Evolutionary conservation across 2,888 invertebrate genomes (phyloP).

Genomic region (Therioaphis trifolii): DNA sequence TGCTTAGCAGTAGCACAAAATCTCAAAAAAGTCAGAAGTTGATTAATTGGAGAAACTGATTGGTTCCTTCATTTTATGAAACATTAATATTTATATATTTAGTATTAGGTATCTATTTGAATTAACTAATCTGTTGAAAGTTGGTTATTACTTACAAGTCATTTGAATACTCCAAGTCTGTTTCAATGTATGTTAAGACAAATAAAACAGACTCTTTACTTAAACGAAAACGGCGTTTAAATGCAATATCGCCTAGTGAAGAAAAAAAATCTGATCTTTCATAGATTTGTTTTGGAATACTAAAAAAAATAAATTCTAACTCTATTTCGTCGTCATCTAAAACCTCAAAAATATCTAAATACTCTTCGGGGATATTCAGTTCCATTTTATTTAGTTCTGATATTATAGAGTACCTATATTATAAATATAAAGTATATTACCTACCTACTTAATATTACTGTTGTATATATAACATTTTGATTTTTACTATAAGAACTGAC

Average conservation of each 20-base stretch:
- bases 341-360: neutral
- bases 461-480: no score
- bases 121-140: constrained; percentile 20
- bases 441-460: no score
- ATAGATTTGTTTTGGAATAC: constrained; percentile 15
- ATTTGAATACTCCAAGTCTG: constrained; percentile 12
- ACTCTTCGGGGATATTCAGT: constrained; percentile 3
- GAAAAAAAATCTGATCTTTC: neutral
- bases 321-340: constrained; percentile 2
- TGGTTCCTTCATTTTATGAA: constrained; percentile 1
- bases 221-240: constrained; percentile 9
- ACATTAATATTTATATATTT: constrained; percentile 13
- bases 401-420: constrained; percentile 5
- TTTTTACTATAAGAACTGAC: neutral
- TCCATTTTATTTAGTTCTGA: constrained; percentile 10
- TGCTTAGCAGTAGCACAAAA: constrained; percentile 2
- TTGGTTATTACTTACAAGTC: constrained; percentile 20
- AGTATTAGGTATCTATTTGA: constrained; percentile 21
- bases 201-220: constrained; percentile 18
- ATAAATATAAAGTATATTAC: constrained; percentile 2
- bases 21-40: constrained; percentile 9
- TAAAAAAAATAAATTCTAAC: constrained; percentile 18
- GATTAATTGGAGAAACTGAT: constrained; percentile 18
- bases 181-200: constrained; percentile 9
- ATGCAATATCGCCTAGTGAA: constrained; percentile 11